Evolutionary conservation across 2,888 invertebrate species (phyloP).

Genomic region (Temnothorax unifasciatus): DNA sequence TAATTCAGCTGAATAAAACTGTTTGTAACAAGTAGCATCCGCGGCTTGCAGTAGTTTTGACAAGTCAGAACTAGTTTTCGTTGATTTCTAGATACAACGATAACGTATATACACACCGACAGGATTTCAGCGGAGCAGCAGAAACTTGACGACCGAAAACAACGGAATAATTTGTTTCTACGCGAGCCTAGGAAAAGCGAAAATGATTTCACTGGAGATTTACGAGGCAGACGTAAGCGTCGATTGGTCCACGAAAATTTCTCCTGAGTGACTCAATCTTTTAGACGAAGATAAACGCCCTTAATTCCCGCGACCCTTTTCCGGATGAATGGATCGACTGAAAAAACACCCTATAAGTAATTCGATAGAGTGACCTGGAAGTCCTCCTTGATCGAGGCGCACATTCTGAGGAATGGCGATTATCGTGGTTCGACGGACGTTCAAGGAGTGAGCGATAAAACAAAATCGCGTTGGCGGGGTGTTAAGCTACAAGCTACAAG

Average conservation of each 20-base stretch:
- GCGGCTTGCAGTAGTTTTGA: conserved; percentile 22
- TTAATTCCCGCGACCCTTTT: conserved; percentile 64
- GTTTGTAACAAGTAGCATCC: conserved; percentile 8
- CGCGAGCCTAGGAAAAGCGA: background rate
- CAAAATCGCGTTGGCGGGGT: conserved; percentile 41
- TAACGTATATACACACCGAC: background rate
- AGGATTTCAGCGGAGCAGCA: background rate
- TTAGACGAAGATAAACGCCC: conserved; percentile 53
- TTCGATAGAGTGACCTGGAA: conserved; percentile 50
- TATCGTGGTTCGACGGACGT: conserved; percentile 54
- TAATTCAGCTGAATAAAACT: background rate
- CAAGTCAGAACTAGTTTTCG: conserved; percentile 24
- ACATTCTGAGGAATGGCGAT: conserved; percentile 57
- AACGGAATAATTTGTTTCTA: conserved; percentile 32
- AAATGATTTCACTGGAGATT: conserved; percentile 31
- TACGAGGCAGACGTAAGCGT: conserved; percentile 16
- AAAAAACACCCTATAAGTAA: conserved; percentile 53
- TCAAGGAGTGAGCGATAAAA: conserved; percentile 58
- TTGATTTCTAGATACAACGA: conserved; percentile 7
- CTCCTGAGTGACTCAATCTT: conserved; percentile 23
- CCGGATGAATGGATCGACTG: conserved; percentile 50
- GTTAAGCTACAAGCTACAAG: conserved; percentile 35
- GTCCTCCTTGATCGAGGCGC: conserved; percentile 35
- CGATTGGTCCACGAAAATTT: conserved; percentile 33
- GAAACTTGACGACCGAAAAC: conserved; percentile 22